Conservation (phyloP, 2,113 vertebrate genomes). For the Pseudopodoces humilis region DNA sequence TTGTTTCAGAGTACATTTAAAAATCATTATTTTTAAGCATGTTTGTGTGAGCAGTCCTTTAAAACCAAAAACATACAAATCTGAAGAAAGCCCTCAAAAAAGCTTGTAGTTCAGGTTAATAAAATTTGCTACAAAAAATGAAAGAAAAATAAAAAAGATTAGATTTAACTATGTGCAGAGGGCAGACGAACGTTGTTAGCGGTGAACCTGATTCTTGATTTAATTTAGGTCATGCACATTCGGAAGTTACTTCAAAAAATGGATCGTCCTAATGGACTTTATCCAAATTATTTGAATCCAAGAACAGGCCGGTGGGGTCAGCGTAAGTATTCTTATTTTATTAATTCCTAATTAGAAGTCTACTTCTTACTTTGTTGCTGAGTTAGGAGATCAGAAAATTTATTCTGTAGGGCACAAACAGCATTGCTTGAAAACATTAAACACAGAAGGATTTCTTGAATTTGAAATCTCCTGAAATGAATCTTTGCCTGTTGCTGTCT, state of each 20-base stretch:
- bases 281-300: slow-evolving; percentile 98
- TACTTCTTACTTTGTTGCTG: background rate
- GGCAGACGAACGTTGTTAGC: background rate
- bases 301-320: slow-evolving; percentile 98
- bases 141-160: background rate
- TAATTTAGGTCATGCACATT: slow-evolving; percentile 95
- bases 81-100: background rate
- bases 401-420: background rate
- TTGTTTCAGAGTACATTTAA: background rate
- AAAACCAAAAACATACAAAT: background rate
- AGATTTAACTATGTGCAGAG: background rate
- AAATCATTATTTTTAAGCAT: background rate
- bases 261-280: slow-evolving; percentile 97
- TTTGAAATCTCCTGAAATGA: background rate
- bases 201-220: slow-evolving; percentile 50
- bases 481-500: background rate
- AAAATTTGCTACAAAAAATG: background rate
- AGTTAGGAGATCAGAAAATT: background rate
- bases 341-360: background rate
- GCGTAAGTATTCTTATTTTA: slow-evolving; percentile 83
- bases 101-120: background rate
- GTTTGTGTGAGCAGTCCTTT: background rate
- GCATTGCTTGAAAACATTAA: background rate
- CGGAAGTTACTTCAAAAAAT: slow-evolving; percentile 96
- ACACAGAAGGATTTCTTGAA: background rate